Base-by-base conservation (phyloP, 2,888 invertebrate species). In the Mythimna ferrago region DNA sequence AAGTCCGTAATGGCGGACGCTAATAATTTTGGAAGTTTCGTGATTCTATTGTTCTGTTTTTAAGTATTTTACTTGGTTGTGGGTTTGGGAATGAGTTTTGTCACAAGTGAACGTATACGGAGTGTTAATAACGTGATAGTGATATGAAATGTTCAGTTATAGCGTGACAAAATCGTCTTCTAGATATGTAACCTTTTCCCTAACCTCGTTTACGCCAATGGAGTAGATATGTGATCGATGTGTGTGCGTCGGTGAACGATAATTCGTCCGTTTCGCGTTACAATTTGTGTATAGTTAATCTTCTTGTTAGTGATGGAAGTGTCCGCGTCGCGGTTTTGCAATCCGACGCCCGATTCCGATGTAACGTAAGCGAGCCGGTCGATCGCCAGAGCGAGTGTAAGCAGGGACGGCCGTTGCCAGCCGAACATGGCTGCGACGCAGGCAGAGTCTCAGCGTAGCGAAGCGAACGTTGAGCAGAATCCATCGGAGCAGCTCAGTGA, bases 361-460 rank as follows among this genome's bases (percentile, higher is more conserved):
- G 96, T 96, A 96, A 96, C 96, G 95, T 96, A 96, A 96, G 94
- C 92, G 94, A 95, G 95, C 96, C 95, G 96, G 95, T 96, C 95
- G 95, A 95, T 94, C 94, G 94, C 94, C 92, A 93, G 92, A 94
- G 97, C 97, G 97, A 97, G 97, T 97, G 97, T 97, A 96, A 97
- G 97, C 93, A 92, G 94, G 91, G 92, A 93, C 94, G 93, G 94
- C 94, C 92, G 96, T 96, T 92, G 95, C 94, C 96, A 94, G 96
- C 96, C 94, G 97, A 97, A 97, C 97, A 98, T 98, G 98, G 98
- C 98, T 97, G 98, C 98, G 97, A 98, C 98, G 97, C 98, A 97
- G 97, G 97, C 98, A 96, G 98, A 98, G 97, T 97, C 97, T 97
- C 98, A 98, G 96, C 97, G 97, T 97, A 97, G 97, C 97, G 98